Evolutionary conservation across 2,888 invertebrate species (phyloP).

Genomic region (Apodemia hepburni): DNA sequence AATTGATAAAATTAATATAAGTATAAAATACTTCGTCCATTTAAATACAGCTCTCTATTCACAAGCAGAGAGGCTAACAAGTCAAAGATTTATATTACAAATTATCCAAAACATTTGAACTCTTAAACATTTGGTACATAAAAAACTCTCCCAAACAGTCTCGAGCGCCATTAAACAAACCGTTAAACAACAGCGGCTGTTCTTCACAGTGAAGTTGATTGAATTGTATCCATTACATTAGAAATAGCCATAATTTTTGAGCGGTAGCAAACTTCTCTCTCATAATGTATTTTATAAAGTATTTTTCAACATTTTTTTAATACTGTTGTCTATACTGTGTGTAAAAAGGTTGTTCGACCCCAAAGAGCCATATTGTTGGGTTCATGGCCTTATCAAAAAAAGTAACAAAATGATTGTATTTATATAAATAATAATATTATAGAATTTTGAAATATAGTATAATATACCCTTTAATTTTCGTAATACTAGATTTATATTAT

Average conservation of each 20-base stretch:
- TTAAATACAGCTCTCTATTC: not conserved
- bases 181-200: not conserved
- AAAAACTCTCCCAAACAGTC: not conserved
- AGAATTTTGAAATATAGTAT: no score
- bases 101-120: slow-evolving; percentile 4
- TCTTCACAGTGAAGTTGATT: not conserved
- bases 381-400: no score
- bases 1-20: no score
- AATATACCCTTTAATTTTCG: no score
- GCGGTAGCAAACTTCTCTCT: not conserved
- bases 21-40: not conserved
- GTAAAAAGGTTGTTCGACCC: no score
- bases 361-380: no score
- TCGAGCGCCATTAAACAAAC: no score
- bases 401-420: no score
- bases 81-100: not conserved
- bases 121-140: not conserved
- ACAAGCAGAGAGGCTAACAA: not conserved
- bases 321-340: no score
- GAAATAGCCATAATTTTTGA: slow-evolving; percentile 1
- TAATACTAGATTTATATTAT: no score
- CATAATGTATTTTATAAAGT: not conserved
- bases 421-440: no score
- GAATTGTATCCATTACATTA: not conserved
- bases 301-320: no score